These are phyloP conservation scores for Nesidiocoris tenuis DNA, from an alignment of 2,888 invertebrate genomes.

Conservation along the genomic window DNA sequence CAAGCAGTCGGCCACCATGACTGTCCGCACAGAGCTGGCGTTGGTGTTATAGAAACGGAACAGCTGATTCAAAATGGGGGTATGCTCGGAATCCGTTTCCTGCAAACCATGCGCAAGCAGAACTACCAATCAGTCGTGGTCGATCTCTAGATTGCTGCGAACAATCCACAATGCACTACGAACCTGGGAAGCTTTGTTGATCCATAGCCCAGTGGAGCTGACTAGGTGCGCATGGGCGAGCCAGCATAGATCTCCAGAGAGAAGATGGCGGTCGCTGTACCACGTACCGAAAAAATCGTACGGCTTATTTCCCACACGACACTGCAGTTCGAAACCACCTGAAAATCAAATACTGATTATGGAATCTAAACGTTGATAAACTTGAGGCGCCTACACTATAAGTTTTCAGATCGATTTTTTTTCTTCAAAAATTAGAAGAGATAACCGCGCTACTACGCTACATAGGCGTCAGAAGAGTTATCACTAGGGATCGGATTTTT, in stretches of 20 bases:
- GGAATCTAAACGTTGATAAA: too few species aligned
- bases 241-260: conserved; percentile 81
- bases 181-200: conserved; percentile 75
- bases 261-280: conserved; percentile 76
- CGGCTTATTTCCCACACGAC: conserved; percentile 76
- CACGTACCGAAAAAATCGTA: conserved; percentile 89
- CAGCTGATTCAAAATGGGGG: conserved; percentile 72
- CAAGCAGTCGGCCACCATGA: conserved; percentile 61
- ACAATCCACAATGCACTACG: too few species aligned
- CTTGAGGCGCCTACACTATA: too few species aligned
- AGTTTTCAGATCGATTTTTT: too few species aligned
- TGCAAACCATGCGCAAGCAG: conserved; percentile 45
- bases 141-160: too few species aligned
- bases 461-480: too few species aligned
- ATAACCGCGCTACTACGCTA: too few species aligned
- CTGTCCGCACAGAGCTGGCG: conserved; percentile 73
- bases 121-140: too few species aligned
- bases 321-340: conserved; percentile 70
- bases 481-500: too few species aligned
- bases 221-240: conserved; percentile 73
- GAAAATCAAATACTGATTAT: neutral
- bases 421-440: too few species aligned
- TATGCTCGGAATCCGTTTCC: conserved; percentile 74
- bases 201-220: conserved; percentile 72
- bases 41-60: conserved; percentile 75